Evolutionary conservation across 2,888 invertebrate species (phyloP).

Genomic region (Willowsia nigromaculata): DNA sequence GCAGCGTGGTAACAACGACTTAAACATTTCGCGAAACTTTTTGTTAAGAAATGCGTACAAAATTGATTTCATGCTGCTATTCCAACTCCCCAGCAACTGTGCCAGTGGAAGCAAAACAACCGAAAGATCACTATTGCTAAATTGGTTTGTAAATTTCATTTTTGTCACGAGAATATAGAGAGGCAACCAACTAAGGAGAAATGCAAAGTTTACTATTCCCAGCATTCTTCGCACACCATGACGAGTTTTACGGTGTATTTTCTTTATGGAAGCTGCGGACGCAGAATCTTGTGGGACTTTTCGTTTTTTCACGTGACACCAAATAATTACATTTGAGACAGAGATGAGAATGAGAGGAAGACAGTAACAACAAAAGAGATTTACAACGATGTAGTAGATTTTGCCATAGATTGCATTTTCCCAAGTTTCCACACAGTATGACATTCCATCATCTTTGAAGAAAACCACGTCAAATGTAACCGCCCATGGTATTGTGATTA

Average conservation of each 20-base stretch:
- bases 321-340: slow-evolving; percentile 94
- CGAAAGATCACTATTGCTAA: slow-evolving; percentile 85
- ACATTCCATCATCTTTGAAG: slow-evolving; percentile 80
- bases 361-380: slow-evolving; percentile 93
- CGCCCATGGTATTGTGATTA: slow-evolving; percentile 80
- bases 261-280: slow-evolving; percentile 80
- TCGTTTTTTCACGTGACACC: slow-evolving; percentile 93
- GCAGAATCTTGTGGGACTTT: slow-evolving; percentile 87
- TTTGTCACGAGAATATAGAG: slow-evolving; percentile 93
- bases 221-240: slow-evolving; percentile 97
- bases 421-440: slow-evolving; percentile 91
- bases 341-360: slow-evolving; percentile 94
- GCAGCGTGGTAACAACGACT: slow-evolving; percentile 53
- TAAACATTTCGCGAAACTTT: slow-evolving; percentile 93
- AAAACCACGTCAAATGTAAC: slow-evolving; percentile 79
- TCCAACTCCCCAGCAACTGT: slow-evolving; percentile 95
- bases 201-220: slow-evolving; percentile 93
- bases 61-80: slow-evolving; percentile 96
- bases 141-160: slow-evolving; percentile 87
- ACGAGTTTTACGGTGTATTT: slow-evolving; percentile 93
- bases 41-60: slow-evolving; percentile 97
- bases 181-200: slow-evolving; percentile 95
- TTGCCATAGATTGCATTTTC: slow-evolving; percentile 90
- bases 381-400: slow-evolving; percentile 92
- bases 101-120: slow-evolving; percentile 91